Conservation (phyloP, 2,797 vertebrate genomes). For the Spinibarbus caldwelli region DNA sequence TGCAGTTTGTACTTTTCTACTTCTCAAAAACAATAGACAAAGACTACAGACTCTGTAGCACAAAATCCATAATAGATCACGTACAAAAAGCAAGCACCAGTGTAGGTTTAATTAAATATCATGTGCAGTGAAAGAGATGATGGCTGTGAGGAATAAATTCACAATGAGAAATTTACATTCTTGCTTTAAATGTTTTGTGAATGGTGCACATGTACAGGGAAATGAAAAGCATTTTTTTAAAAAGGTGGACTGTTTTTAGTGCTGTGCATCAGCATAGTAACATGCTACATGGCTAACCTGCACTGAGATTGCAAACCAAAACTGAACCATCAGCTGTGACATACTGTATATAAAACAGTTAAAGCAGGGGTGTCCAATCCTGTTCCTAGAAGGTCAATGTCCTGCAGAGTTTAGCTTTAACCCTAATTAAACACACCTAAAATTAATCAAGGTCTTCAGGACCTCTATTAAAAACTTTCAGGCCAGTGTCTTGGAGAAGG, state of each 20-base stretch:
- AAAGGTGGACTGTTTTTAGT: background rate
- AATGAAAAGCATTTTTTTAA: background rate
- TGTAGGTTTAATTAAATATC: background rate
- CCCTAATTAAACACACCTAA: background rate
- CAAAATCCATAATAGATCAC: background rate
- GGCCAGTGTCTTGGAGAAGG: background rate
- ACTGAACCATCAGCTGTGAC: background rate
- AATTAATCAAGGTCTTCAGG: background rate
- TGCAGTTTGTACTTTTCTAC: background rate
- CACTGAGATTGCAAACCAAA: background rate
- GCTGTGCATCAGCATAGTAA: background rate
- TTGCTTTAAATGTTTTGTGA: background rate
- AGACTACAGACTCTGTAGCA: background rate
- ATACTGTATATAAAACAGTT: background rate
- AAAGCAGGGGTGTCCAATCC: background rate
- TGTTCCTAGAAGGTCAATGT: background rate
- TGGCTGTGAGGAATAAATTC: background rate
- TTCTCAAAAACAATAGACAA: background rate
- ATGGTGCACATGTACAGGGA: background rate
- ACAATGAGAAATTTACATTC: background rate
- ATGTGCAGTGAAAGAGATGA: background rate
- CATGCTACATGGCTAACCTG: background rate
- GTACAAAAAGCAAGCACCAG: background rate
- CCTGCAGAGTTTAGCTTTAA: background rate
- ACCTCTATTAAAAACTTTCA: background rate